phyloP scores from a whole-genome alignment of 2,888 invertebrate genomes.

The Morpho achilles region DNA sequence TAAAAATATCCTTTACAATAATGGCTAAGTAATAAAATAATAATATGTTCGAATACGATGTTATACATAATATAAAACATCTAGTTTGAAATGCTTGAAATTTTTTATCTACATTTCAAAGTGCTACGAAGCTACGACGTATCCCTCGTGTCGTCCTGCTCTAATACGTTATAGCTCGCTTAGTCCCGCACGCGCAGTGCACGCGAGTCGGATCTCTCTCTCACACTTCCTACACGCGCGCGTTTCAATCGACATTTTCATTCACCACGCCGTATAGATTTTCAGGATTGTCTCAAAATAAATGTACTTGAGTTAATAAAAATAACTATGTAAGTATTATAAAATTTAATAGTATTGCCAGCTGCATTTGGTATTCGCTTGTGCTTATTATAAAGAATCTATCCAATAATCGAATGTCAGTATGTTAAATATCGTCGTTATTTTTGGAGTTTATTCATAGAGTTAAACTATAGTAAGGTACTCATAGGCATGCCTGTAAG shows the following conservation, averaged over 20 bases:
- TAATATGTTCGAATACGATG: neutral
- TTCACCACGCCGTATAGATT: slow-evolving; percentile 3
- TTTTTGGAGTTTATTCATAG: no score
- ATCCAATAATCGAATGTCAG: no score
- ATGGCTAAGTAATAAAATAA: neutral
- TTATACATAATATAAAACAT: neutral
- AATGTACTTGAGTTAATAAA: no score
- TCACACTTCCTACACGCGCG: slow-evolving; percentile 67
- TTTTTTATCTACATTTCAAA: slow-evolving; percentile 10
- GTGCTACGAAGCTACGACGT: slow-evolving; percentile 47
- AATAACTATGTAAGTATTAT: no score
- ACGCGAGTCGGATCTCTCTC: slow-evolving; percentile 55
- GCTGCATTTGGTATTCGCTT: no score
- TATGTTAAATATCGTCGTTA: no score
- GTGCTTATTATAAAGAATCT: no score
- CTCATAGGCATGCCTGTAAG: no score
- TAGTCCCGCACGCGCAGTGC: slow-evolving; percentile 59
- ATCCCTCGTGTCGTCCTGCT: slow-evolving; percentile 37
- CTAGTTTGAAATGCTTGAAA: neutral
- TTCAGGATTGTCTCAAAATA: slow-evolving; percentile 3
- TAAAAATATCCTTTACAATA: neutral
- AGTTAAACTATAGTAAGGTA: no score
- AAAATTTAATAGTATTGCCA: no score
- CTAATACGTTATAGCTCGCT: slow-evolving; percentile 34
- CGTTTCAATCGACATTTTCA: slow-evolving; percentile 48